These are phyloP conservation scores for Pollenia griseotomentosa DNA, from an alignment of 2,888 invertebrate genomes.

Conservation along the genomic window DNA sequence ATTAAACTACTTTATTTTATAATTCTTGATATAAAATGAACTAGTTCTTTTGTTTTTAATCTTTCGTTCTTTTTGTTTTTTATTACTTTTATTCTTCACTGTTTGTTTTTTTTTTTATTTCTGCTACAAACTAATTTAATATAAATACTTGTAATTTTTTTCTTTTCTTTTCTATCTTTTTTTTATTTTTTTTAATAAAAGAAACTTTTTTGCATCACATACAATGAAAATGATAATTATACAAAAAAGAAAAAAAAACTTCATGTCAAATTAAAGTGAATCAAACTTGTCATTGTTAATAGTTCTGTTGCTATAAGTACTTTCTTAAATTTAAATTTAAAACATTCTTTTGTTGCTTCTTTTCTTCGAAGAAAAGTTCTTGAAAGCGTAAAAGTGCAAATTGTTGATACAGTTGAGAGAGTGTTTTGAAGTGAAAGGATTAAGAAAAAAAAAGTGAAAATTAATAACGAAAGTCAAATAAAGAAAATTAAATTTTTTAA, in stretches of 20 bases:
- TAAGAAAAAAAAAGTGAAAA: slow-evolving; percentile 43
- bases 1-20: too few species aligned
- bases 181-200: neutral
- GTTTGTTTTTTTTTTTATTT: neutral
- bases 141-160: neutral
- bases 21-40: too few species aligned
- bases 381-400: slow-evolving; percentile 30
- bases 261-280: slow-evolving; percentile 58
- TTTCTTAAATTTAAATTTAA: slow-evolving; percentile 6
- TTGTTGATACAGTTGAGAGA: neutral
- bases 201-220: neutral
- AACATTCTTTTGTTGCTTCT: neutral
- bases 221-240: slow-evolving; percentile 57
- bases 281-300: slow-evolving; percentile 50
- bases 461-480: slow-evolving; percentile 38
- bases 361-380: neutral
- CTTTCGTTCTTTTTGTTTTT: too few species aligned
- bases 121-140: neutral
- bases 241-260: slow-evolving; percentile 59
- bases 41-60: too few species aligned
- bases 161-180: neutral
- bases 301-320: slow-evolving; percentile 25
- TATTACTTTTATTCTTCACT: too few species aligned
- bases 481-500: slow-evolving; percentile 21
- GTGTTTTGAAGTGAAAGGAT: slow-evolving; percentile 27